Percentiles rank a stretch among this genome's conserved stretches.
Conservation (phyloP, 2,797 vertebrate species). For the Epinephelus coioides region DNA sequence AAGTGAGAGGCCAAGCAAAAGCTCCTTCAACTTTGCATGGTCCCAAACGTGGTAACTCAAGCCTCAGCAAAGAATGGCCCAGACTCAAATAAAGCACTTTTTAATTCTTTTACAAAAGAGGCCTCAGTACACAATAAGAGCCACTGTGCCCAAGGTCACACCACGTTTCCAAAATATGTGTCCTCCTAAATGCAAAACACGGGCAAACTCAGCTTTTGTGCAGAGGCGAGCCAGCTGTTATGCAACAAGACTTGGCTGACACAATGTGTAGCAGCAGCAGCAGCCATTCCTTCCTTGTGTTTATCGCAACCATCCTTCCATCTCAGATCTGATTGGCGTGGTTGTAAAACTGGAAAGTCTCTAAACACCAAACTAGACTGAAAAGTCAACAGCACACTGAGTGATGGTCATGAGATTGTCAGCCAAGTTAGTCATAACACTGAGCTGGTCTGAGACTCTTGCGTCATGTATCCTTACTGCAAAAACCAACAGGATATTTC, state of each 20-base stretch:
- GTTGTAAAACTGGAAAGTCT: conserved; percentile 25
- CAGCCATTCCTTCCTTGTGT: not conserved
- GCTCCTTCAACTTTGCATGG: conserved; percentile 27
- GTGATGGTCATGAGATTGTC: conserved; percentile 7
- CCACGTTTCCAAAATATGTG: conserved; percentile 30
- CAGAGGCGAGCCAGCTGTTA: conserved; percentile 39
- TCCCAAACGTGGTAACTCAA: conserved; percentile 3
- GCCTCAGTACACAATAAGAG: conserved; percentile 29
- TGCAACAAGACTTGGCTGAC: conserved; percentile 23
- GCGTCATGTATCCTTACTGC: conserved; percentile 1
- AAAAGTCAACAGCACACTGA: not conserved
- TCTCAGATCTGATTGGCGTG: conserved; percentile 8
- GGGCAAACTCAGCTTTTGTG: conserved; percentile 15
- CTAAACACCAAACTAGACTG: conserved; percentile 9
- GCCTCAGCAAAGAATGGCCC: conserved; percentile 8
- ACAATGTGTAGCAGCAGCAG: not conserved
- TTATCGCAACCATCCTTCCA: not conserved
- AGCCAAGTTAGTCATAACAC: conserved; percentile 16
- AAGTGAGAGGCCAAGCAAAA: conserved; percentile 40
- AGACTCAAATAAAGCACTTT: conserved; percentile 21
- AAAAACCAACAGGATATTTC: not conserved
- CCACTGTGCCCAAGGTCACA: not conserved
- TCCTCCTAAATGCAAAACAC: conserved; percentile 54
- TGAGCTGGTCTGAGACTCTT: conserved; percentile 3
- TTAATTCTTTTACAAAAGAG: conserved; percentile 43